A percentile compares a stretch with the other conserved stretches of the same genome.
Conservation (phyloP, 2,797 vertebrate genomes). For the Cryptoprocta ferox region DNA sequence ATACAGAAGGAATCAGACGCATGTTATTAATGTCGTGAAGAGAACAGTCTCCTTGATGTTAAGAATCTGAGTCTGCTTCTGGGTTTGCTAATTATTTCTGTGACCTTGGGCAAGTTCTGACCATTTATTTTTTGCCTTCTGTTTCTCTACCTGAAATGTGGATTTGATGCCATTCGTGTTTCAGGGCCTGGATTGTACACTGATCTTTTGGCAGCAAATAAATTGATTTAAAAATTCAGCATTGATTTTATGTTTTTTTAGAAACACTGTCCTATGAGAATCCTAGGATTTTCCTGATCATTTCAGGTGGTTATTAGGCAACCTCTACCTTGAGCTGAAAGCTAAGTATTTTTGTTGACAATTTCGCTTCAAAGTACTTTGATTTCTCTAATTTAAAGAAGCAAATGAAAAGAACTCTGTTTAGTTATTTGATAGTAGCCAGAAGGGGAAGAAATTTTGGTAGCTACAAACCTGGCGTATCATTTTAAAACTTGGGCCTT, state of each 20-base stretch:
- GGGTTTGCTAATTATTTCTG: constrained; percentile 38
- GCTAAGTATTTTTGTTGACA: not conserved
- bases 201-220: not conserved
- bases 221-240: not conserved
- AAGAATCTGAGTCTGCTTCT: not conserved
- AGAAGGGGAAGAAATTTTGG: not conserved
- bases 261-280: not conserved
- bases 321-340: constrained; percentile 47
- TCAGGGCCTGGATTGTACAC: not conserved
- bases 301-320: constrained; percentile 18
- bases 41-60: not conserved
- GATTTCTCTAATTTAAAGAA: constrained; percentile 43
- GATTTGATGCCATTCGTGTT: constrained; percentile 19
- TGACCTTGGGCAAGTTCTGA: constrained; percentile 62
- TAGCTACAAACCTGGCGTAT: not conserved
- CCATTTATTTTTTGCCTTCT: not conserved
- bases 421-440: not conserved
- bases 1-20: not conserved
- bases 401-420: not conserved
- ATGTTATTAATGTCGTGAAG: not conserved
- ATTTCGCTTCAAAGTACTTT: constrained; percentile 49
- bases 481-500: constrained; percentile 30
- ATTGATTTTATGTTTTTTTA: constrained; percentile 41
- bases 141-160: constrained; percentile 62
- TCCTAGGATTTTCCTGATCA: constrained; percentile 18